Percentiles rank a stretch among this genome's conserved stretches.
Conservation (phyloP, 2,888 invertebrate genomes). For the Temnothorax unifasciatus region DNA sequence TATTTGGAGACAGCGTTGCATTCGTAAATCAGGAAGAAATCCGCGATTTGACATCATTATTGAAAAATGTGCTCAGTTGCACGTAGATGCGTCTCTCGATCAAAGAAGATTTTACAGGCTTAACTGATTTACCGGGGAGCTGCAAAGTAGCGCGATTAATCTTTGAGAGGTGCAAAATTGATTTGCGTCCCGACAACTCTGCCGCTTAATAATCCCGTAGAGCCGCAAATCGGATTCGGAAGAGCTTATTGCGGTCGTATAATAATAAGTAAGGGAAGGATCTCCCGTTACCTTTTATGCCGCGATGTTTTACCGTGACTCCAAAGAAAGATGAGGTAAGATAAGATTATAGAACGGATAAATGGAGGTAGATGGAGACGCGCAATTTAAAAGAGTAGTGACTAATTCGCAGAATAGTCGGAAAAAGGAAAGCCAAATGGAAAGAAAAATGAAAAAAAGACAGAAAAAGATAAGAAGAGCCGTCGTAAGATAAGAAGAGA, state of each 20-base stretch:
- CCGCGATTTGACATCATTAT: neutral
- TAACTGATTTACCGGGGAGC: slow-evolving; percentile 22
- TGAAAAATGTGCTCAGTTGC: neutral
- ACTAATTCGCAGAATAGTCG: slow-evolving; percentile 15
- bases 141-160: slow-evolving; percentile 26
- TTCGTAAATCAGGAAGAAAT: neutral
- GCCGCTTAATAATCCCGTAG: slow-evolving; percentile 24
- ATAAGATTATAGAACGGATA: slow-evolving; percentile 44
- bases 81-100: neutral
- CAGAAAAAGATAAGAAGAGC: neutral
- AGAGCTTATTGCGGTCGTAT: slow-evolving; percentile 29
- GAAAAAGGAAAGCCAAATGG: neutral
- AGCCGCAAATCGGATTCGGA: slow-evolving; percentile 42
- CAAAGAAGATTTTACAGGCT: slow-evolving; percentile 2
- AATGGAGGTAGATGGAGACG: slow-evolving; percentile 13
- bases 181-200: slow-evolving; percentile 31
- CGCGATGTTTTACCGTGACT: slow-evolving; percentile 15
- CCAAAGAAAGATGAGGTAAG: slow-evolving; percentile 20
- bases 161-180: slow-evolving; percentile 28
- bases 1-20: neutral
- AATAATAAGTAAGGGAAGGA: slow-evolving; percentile 40
- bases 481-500: neutral
- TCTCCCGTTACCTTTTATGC: slow-evolving; percentile 7
- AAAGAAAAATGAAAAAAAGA: neutral
- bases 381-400: slow-evolving; percentile 27